Base-by-base conservation (phyloP, 2,113 vertebrate species). In the Eidolon helvum region DNA sequence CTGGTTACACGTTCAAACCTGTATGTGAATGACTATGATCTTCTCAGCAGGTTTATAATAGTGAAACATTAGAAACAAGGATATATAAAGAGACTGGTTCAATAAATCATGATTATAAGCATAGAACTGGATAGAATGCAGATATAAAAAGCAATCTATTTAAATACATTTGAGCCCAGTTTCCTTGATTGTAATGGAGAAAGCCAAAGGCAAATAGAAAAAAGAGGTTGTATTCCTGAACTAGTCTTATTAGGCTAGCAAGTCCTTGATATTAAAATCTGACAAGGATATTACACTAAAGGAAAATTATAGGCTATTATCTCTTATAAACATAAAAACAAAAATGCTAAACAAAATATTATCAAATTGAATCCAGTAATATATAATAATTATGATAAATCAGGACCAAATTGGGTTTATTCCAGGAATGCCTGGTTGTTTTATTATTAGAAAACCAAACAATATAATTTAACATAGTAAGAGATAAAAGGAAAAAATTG, bases 361-460 rank as follows among this genome's bases (percentile, higher is more conserved):
- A 82, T 35, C 45, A 89, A 65, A 30, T 66, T 45, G 22, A 83
- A 55, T 38, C 8, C 24, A 90, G 55, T 9, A 72, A 71, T 72
- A 43, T 72, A n/a, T 72, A 80, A 72, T 18, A 45, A 45, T 77
- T 85, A 5, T 71, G 84, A 40, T 63, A 94, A 82, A 61, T n/a
- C 28, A 69, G 43, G 63, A 57, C 33, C 9, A 88, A 80, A 61
- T 24, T 45, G 45, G 59, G 30, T 50, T 50, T 50, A 50, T 50
- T 59, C 45, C 59, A 84, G 24, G 33, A 83, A 87, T 65, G 11
- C 1, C 24, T 91, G 22, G 5, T 87, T 95, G 22, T 18, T 87
- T 87, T 79, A 79, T n/a, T 69, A 78, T 40, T 95, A 86, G 14
- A 91, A 95, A 78, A 59, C 21, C 33, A 95, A 90, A 50, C 15